A percentile compares a stretch with the other conserved stretches of the same genome.
phyloP scores from a whole-genome alignment of 2,888 invertebrate genomes.

The Oligia latruncula region DNA sequence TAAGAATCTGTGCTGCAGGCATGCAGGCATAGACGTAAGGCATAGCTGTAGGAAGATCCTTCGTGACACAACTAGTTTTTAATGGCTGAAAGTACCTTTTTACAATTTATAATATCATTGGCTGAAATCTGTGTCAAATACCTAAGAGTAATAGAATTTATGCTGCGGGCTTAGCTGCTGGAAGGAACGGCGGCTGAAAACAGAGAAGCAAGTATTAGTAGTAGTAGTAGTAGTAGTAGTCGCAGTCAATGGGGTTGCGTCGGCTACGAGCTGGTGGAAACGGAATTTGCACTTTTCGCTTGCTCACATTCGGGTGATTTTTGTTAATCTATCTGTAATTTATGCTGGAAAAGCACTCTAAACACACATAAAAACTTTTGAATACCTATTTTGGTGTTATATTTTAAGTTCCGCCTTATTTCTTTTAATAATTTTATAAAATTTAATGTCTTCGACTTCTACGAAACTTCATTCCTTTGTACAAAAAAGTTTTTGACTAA shows the following conservation, averaged over 20 bases:
- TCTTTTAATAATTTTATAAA: neutral
- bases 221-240: neutral
- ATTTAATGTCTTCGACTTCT: constrained; percentile 13
- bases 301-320: neutral
- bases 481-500: constrained; percentile 25
- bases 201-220: neutral
- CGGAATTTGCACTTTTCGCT: neutral
- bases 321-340: neutral
- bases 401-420: neutral
- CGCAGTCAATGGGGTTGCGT: neutral
- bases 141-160: neutral
- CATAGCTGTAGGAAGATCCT: too few relatives aligned
- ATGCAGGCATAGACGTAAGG: too few relatives aligned
- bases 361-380: neutral
- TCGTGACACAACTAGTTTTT: too few relatives aligned
- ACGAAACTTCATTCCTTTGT: neutral
- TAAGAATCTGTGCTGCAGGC: neutral
- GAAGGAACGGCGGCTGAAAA: neutral
- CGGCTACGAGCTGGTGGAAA: neutral
- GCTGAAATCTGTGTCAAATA: neutral
- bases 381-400: too few relatives aligned
- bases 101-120: too few relatives aligned
- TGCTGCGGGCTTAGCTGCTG: neutral
- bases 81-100: too few relatives aligned
- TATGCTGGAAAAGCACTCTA: neutral